These are phyloP conservation scores for Hippotragus niger DNA, from an alignment of 2,113 vertebrate species.

Conservation along the genomic window DNA sequence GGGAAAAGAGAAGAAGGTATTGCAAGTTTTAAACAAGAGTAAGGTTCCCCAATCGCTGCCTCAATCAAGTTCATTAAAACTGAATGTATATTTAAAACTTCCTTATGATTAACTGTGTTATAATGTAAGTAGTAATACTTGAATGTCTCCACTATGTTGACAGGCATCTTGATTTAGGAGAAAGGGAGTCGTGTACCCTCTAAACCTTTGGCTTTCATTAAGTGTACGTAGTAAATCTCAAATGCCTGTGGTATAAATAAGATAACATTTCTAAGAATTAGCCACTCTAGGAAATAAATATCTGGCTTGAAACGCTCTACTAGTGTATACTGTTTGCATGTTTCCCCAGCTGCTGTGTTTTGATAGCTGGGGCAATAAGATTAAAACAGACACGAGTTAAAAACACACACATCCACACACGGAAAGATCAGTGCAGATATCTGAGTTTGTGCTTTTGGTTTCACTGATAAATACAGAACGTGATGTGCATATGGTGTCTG, in stretches of 20 bases:
- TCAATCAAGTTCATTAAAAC: conserved; percentile 67
- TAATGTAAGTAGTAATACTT: conserved; percentile 45
- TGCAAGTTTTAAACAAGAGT: conserved; percentile 55
- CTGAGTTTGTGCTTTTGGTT: neutral
- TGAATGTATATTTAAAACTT: conserved; percentile 64
- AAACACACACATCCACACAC: neutral
- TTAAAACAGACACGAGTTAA: conserved; percentile 13
- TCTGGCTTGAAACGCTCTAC: neutral
- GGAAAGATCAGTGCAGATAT: neutral
- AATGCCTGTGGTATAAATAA: neutral
- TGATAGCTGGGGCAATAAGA: conserved; percentile 4
- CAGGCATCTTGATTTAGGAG: conserved; percentile 1
- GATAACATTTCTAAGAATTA: neutral
- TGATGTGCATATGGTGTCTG: neutral
- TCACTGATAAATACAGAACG: neutral
- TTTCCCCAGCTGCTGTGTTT: conserved; percentile 22
- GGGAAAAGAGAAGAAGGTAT: conserved; percentile 51
- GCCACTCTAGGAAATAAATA: neutral
- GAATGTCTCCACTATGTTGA: neutral
- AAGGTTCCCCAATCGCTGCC: conserved; percentile 29
- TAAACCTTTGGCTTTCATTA: neutral
- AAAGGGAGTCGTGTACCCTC: neutral
- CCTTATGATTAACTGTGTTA: conserved; percentile 58
- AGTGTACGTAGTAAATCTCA: neutral
- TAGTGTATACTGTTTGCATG: neutral